These are phyloP conservation scores for Penaeus vannamei DNA, from an alignment of 1,140 invertebrate species.

Conservation along the genomic window DNA sequence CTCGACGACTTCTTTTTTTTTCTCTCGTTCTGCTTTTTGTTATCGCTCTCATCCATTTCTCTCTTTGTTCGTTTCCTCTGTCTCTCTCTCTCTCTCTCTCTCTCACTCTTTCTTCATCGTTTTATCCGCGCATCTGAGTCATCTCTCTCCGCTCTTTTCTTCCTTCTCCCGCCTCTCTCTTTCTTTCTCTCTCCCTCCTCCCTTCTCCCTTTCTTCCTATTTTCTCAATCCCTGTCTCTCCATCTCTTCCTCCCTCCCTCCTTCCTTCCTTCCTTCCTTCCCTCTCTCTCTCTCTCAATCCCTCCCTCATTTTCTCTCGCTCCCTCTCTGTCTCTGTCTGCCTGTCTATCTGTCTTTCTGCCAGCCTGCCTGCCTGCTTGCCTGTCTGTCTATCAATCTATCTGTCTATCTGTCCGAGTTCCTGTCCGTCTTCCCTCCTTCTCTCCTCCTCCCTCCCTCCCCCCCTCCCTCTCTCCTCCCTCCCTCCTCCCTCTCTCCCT, in stretches of 20 bases:
- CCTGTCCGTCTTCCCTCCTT: neutral
- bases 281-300: neutral
- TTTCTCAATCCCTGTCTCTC: constrained; percentile 6
- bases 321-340: neutral
- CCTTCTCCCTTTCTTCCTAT: neutral
- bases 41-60: neutral
- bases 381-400: too few relatives aligned
- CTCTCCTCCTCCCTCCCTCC: neutral
- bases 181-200: neutral
- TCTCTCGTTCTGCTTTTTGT: neutral
- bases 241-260: neutral
- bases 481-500: neutral
- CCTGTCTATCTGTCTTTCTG: too few relatives aligned
- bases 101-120: neutral
- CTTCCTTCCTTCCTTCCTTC: neutral
- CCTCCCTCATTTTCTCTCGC: constrained; percentile 22
- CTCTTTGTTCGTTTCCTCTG: neutral
- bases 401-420: too few relatives aligned
- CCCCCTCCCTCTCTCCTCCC: neutral
- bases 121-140: neutral
- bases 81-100: neutral
- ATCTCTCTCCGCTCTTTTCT: neutral
- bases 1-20: too few relatives aligned
- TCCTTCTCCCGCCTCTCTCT: neutral
- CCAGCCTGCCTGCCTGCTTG: too few relatives aligned